A percentile compares a stretch with the other conserved stretches of the same genome.
Conservation (phyloP, 2,113 vertebrate species). For the Bufo bufo region DNA sequence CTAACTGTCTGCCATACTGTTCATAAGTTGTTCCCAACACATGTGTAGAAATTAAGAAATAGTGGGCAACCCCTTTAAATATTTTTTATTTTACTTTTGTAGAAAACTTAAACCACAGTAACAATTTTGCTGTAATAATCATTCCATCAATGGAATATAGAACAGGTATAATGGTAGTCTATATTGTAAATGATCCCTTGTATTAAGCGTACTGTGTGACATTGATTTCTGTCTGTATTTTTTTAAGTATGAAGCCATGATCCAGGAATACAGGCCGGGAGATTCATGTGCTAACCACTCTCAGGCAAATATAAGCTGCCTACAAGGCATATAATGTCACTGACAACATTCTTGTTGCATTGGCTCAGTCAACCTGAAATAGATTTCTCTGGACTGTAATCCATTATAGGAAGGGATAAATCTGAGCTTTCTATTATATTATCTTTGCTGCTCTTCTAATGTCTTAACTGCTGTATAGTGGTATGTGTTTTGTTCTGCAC, state of each 20-base stretch:
- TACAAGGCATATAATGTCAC: slow-evolving; percentile 41
- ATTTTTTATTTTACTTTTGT: background rate
- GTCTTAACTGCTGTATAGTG: slow-evolving; percentile 21
- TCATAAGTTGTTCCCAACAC: no score
- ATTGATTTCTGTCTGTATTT: background rate
- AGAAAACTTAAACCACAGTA: background rate
- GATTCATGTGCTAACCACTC: slow-evolving; percentile 33
- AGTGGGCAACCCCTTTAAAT: no score
- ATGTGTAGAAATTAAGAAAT: no score
- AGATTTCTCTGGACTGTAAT: slow-evolving; percentile 38
- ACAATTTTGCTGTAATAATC: background rate
- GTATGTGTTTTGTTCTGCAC: slow-evolving; percentile 24
- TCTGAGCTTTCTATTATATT: slow-evolving; percentile 14
- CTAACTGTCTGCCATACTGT: no score
- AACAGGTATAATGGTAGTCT: background rate
- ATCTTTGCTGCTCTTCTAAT: slow-evolving; percentile 18
- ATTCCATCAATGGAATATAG: background rate
- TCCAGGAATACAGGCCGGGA: slow-evolving; percentile 3
- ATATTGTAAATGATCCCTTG: background rate
- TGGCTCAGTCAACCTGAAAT: slow-evolving; percentile 38
- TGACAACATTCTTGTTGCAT: slow-evolving; percentile 40
- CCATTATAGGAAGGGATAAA: slow-evolving; percentile 19
- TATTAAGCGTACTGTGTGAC: background rate
- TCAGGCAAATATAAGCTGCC: slow-evolving; percentile 40
- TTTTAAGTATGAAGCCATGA: background rate